Percentiles rank a stretch among this genome's conserved stretches.
phyloP scores from a whole-genome alignment of 37 sponge, comb jelly and placozoan species.

The Spongilla lacustris region DNA sequence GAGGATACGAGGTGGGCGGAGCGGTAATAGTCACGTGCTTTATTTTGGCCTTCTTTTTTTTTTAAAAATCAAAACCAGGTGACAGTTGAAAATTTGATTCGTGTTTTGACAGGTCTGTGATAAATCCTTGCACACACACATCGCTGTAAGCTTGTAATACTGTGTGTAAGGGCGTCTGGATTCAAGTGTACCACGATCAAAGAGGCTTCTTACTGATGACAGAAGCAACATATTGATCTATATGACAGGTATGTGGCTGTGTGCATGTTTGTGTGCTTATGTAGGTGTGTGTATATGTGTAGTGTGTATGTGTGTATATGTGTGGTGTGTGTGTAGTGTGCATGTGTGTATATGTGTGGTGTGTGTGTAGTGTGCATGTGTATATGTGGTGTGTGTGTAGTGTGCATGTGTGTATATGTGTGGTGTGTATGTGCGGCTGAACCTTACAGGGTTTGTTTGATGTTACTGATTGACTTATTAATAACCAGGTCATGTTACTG shows the following conservation, averaged over 20 bases:
- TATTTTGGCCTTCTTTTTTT: neutral
- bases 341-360: too few species aligned
- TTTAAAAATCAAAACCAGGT: slow-evolving; percentile 34
- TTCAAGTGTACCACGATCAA: slow-evolving; percentile 85
- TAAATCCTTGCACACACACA: neutral
- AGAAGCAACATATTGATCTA: slow-evolving; percentile 93
- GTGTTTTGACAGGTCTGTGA: slow-evolving; percentile 86
- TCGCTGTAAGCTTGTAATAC: neutral
- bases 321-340: slow-evolving; percentile 24
- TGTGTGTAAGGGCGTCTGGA: slow-evolving; percentile 70
- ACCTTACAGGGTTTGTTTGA: too few species aligned
- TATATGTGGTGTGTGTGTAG: slow-evolving; percentile 14
- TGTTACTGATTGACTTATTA: neutral
- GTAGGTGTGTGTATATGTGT: slow-evolving; percentile 25
- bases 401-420: too few species aligned
- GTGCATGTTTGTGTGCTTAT: slow-evolving; percentile 20
- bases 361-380: slow-evolving; percentile 3
- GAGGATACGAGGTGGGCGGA: slow-evolving; percentile 88
- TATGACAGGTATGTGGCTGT: slow-evolving; percentile 78
- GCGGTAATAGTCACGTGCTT: neutral
- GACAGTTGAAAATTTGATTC: slow-evolving; percentile 90
- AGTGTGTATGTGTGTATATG: slow-evolving; percentile 24
- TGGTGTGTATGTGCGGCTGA: neutral
- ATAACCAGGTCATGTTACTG: neutral
- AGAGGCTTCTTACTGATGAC: slow-evolving; percentile 91